Evolutionary conservation across 2,113 vertebrate genomes (phyloP).

Genomic region (Strigops habroptila): DNA sequence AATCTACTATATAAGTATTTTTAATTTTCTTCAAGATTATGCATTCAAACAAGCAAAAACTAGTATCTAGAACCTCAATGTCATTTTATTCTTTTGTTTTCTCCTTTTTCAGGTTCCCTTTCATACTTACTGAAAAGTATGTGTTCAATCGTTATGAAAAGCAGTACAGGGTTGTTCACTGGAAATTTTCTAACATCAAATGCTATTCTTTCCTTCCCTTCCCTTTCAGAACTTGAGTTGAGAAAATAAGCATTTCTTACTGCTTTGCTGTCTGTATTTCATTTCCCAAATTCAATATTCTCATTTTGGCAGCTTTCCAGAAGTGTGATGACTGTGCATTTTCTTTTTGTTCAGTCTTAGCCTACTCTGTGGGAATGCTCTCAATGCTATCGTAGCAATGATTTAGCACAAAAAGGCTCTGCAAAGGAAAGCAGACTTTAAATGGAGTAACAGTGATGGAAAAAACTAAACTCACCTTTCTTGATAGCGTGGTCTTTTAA

Average conservation of each 20-base stretch:
- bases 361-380: background rate
- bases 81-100: background rate
- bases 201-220: background rate
- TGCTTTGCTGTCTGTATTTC: background rate
- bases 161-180: background rate
- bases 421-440: background rate
- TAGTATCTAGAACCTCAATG: background rate
- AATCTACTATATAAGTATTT: background rate
- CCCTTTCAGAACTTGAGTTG: background rate
- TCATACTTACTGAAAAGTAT: background rate
- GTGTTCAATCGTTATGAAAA: background rate
- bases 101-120: background rate
- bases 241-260: constrained; percentile 11
- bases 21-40: background rate
- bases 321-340: background rate
- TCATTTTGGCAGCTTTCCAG: background rate
- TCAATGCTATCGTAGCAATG: background rate
- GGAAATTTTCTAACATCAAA: background rate
- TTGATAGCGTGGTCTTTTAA: background rate
- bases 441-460: background rate
- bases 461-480: background rate
- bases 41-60: background rate
- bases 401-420: background rate
- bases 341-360: background rate
- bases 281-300: background rate